phyloP scores from a whole-genome alignment of 2,797 vertebrate species.

The Heteromormyrus szaboi region DNA sequence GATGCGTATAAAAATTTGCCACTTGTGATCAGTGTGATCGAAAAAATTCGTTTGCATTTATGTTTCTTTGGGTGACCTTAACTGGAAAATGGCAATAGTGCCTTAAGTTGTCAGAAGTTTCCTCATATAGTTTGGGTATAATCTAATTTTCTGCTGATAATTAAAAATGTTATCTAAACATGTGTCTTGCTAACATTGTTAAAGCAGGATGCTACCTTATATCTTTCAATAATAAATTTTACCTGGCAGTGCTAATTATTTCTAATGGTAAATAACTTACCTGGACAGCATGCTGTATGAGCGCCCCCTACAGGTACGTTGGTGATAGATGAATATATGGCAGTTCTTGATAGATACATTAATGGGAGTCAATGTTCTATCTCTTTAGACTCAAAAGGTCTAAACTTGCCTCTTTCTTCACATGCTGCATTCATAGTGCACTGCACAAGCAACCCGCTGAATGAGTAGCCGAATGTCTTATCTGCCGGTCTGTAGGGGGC shows the following conservation, averaged over 20 bases:
- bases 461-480: neutral
- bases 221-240: neutral
- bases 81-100: neutral
- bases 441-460: neutral
- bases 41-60: neutral
- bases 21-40: neutral
- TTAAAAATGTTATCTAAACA: neutral
- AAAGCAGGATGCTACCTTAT: neutral
- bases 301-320: neutral
- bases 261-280: neutral
- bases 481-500: neutral
- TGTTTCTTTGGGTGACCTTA: neutral
- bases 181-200: neutral
- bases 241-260: neutral
- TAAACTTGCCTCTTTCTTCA: neutral
- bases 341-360: neutral
- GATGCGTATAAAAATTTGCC: neutral
- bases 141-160: neutral
- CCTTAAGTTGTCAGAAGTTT: neutral
- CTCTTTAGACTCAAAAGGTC: neutral
- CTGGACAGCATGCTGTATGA: neutral
- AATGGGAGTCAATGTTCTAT: neutral
- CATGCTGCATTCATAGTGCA: neutral
- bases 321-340: neutral
- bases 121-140: neutral